phyloP scores from a whole-genome alignment of 2,888 invertebrate species.

The Drosophila pseudotakahashii region DNA sequence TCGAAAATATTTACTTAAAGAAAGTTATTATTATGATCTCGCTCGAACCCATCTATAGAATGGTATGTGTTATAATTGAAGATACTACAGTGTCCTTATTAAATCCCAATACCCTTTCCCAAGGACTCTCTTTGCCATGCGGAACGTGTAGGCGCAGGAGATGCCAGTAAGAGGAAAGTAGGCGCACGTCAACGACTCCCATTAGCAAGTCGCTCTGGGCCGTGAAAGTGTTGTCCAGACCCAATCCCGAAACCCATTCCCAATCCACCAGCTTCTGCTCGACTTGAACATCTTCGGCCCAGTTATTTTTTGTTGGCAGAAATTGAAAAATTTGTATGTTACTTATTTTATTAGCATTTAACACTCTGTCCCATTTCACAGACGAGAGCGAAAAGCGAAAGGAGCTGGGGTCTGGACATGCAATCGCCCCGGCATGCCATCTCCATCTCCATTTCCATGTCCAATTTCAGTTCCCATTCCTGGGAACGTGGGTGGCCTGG shows the following conservation, averaged over 20 bases:
- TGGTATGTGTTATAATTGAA: no score
- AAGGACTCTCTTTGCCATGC: slow-evolving; percentile 5
- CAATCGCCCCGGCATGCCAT: slow-evolving; percentile 42
- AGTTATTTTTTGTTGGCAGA: slow-evolving; percentile 50
- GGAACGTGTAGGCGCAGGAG: slow-evolving; percentile 65
- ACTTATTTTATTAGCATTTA: slow-evolving; percentile 81
- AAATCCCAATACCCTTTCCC: slow-evolving; percentile 21
- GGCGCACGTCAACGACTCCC: slow-evolving; percentile 71
- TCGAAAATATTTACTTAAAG: no score
- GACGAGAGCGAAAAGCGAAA: slow-evolving; percentile 65
- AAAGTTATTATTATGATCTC: no score
- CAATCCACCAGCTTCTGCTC: slow-evolving; percentile 16
- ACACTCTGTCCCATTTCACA: slow-evolving; percentile 57
- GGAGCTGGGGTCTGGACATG: slow-evolving; percentile 44
- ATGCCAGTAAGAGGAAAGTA: slow-evolving; percentile 54
- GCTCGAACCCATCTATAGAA: no score
- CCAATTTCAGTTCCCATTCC: background rate
- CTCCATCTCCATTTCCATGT: background rate
- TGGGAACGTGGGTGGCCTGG: slow-evolving; percentile 60
- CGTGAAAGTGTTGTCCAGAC: slow-evolving; percentile 80
- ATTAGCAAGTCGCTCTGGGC: slow-evolving; percentile 82
- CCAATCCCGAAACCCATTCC: slow-evolving; percentile 3
- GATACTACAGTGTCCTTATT: no score
- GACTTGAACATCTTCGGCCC: slow-evolving; percentile 44
- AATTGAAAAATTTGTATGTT: slow-evolving; percentile 76